phyloP scores from a whole-genome alignment of 2,888 invertebrate genomes.

The Drosophila paramelanica region DNA sequence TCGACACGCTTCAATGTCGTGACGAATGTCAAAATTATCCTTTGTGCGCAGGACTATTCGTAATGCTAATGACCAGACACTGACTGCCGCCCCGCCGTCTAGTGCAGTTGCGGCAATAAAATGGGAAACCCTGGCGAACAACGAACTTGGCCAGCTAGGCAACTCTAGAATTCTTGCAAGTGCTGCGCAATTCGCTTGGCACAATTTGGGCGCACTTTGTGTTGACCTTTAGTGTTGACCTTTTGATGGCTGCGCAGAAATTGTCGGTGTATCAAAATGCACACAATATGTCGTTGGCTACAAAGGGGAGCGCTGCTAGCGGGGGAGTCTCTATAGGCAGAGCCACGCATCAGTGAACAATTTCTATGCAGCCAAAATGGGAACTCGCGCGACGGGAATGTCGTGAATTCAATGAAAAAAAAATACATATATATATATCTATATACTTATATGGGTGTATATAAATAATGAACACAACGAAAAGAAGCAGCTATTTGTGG shows the following conservation, averaged over 20 bases:
- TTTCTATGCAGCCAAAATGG: slow-evolving; percentile 34
- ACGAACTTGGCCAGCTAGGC: not conserved
- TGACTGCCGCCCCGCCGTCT: slow-evolving; percentile 35
- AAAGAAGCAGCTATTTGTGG: not conserved
- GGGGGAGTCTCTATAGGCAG: slow-evolving; percentile 5
- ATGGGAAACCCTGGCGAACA: slow-evolving; percentile 2
- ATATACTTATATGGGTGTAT: too few relatives aligned
- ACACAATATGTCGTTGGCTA: not conserved
- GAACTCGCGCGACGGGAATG: slow-evolving; percentile 53
- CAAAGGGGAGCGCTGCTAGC: not conserved
- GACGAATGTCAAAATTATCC: slow-evolving; percentile 34
- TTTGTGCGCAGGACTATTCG: slow-evolving; percentile 24
- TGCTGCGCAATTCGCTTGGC: slow-evolving; percentile 52
- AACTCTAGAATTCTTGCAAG: slow-evolving; percentile 5
- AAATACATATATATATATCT: not conserved
- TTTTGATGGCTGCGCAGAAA: slow-evolving; percentile 42
- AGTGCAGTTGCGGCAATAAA: not conserved
- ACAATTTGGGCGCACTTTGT: slow-evolving; percentile 14
- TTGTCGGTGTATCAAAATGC: slow-evolving; percentile 9
- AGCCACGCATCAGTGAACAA: slow-evolving; percentile 46
- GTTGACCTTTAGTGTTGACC: slow-evolving; percentile 50
- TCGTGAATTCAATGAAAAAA: slow-evolving; percentile 48
- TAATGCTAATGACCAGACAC: slow-evolving; percentile 58
- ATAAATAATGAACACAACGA: not conserved
- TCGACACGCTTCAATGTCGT: slow-evolving; percentile 58